Base-by-base conservation (phyloP, 2,888 invertebrate genomes). In the Alsophila aescularia region DNA sequence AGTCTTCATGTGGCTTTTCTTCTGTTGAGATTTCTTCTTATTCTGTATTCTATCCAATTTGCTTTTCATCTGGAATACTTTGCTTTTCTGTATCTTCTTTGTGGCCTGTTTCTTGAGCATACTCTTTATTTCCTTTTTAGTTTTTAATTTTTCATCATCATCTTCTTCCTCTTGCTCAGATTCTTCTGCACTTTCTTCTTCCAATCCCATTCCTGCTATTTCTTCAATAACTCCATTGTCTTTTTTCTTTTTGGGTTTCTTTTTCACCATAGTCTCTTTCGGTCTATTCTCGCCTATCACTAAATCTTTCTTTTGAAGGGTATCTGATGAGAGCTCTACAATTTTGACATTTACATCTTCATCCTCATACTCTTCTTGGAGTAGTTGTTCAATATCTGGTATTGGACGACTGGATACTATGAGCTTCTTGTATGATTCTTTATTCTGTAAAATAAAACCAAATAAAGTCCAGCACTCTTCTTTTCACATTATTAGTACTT, bases 291-390 rank as follows among this genome's bases (percentile, higher is more conserved):
- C 92, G 7, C 96, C 96, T 57, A 96, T 95, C 79, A 95, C 94
- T 71, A 95, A 93, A 67, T 94, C 94, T 72, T 93, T 93, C 53
- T 94, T 93, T n/a, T 95, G 94, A 35, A 96, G 84, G 45, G 95
- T 94, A 55, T 93, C 93, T 32, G 95, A 88, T 13, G 95, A 94
- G 7, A 97, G 82, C 76, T 96, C 96, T 0, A 95, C 93, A 56
- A 97, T 95, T 89, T 95, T 96, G 0, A 97, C 96, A 63, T 95
- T 95, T 0, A 96, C 96, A 77, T 95, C 94, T 32, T 95, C 95
- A 68, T 95, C 94, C 80, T 96, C 95, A 81, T 95, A 96, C 71
- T 96, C 95, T 37, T 95, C 93, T 69, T 93, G 92, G 4, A 95
- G 81, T 47, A 95, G 81, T 68, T 95, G 92, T 73, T 95, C 94